Evolutionary conservation across 35 echinoderm and acorn worm genomes (phyloP).

Genomic region (Holothuria glaberrima): DNA sequence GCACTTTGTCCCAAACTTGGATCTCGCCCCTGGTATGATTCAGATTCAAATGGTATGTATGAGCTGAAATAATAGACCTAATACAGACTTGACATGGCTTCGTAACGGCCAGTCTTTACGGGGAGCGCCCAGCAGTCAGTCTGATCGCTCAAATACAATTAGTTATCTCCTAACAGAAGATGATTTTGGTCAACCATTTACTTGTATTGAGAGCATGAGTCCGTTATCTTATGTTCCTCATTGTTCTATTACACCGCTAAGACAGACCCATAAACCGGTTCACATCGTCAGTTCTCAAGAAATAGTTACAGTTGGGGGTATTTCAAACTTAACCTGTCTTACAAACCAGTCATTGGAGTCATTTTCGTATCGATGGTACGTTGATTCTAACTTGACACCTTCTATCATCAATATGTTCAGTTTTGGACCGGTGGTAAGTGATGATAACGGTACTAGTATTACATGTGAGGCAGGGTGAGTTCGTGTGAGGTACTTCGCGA

Average conservation of each 20-base stretch:
- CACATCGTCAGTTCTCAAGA: not conserved
- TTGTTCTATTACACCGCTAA: constrained; percentile 39
- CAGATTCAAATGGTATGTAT: constrained; percentile 25
- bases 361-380: constrained; percentile 18
- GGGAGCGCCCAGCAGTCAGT: not conserved
- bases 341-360: constrained; percentile 15
- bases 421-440: constrained; percentile 11
- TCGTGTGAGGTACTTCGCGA: not conserved
- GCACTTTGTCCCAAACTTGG: not conserved
- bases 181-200: constrained; percentile 45
- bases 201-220: constrained; percentile 34
- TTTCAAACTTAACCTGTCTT: constrained; percentile 28
- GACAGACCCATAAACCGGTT: constrained; percentile 27
- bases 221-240: constrained; percentile 10
- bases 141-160: not conserved
- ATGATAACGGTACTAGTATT: constrained; percentile 4
- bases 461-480: no score
- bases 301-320: not conserved
- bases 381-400: not conserved
- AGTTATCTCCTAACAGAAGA: constrained; percentile 14
- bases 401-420: constrained; percentile 5
- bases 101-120: constrained; percentile 16
- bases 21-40: not conserved
- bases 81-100: constrained; percentile 35
- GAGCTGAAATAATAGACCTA: constrained; percentile 13